Evolutionary conservation across 2,888 invertebrate genomes (phyloP), one percentile per base, ranked within the genome.

Genomic region (Epiblema foenella): DNA sequence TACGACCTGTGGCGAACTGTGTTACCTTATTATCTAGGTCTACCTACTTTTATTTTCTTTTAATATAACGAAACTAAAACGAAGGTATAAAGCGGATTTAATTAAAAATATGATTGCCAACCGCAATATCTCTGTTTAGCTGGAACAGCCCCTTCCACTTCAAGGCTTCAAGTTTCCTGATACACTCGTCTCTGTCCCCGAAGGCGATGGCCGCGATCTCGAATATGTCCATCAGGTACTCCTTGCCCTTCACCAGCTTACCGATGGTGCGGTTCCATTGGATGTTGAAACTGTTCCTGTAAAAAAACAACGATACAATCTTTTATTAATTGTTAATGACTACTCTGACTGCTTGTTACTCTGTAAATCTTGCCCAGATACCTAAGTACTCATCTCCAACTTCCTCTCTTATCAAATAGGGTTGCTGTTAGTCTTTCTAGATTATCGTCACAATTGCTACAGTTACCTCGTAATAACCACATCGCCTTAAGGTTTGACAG

Each of bases 171-270:
- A 98, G 93, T 88, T 97, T 98, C 72, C 96, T 94, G 80, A 96
- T 95, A 81, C 96, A 94, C 80, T 97, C 96, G 84, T 96, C 98
- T 70, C 98, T 93, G 82, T 97, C 96, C 76, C 97, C 97, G 80
- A 97, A 98, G 0, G 98, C 97, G 49, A 95, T 90, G 2, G 97
- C 96, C 0, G 98, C 97, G 77, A 97, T 97, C 85, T 98, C 98
- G 73, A 98, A 97, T 68, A 98, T 94, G 79, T 98, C 97, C 87
- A 97, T 96, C 82, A 98, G 96, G 77, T 96, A 95, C 83, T 96
- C 96, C 83, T 98, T 97, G 17, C 98, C 96, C 59, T 95, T 94
- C 74, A 96, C 95, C 74, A 98, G 93, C 80, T 97, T 96, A 10
- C 95, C 95, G 63, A 97, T 96, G 73, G 97, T 94, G 76, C 96